Base-by-base conservation (phyloP, 92 coral and sea anemone species). In the Bergia sp. region DNA sequence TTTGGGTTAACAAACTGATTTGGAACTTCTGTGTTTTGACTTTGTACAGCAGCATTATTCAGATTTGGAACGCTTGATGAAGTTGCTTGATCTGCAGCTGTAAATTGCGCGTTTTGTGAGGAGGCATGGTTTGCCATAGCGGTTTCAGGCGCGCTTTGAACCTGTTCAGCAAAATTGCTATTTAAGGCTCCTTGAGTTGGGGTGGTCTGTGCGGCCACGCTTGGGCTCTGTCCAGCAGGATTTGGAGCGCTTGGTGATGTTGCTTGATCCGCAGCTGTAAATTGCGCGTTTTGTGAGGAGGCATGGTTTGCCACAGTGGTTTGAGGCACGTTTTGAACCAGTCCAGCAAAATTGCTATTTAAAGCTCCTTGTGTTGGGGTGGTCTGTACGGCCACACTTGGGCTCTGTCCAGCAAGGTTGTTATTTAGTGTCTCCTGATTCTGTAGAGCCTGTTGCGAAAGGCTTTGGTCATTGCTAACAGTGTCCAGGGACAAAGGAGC, bases 1-100 rank as follows among this genome's bases (percentile, higher is more conserved):
- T 47, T 69, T 44, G 79, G 77, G 37, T 84, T 37, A 3, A 84
- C 87, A 84, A 69, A 84, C 44, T 80, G 85, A 16, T 13, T 7
- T 39, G 72, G 72, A 18, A 29, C 23, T 47, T 47, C 79, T 29
- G 41, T 45, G 16, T 15, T 44, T 84, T 36, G 87, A 13, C 13
- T 49, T 16, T 72, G 87, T 2, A 39, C 87, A 1, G 65, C 79
- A 13, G 75, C 75, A 44, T 84, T 73, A 29, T 76, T 41, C 50
- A 16, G 45, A 16, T 12, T 76, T 29, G 82, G 20, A 21, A 39
- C 3, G 61, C 21, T 44, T 49, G 41, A 29, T 41, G 61, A 42
- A 0, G 81, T 43, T 4, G 29, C 53, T 77, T 77, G 81, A 77
- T 77, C 82, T 10, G 61, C 66, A 49, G 65, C 58, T 44, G 82